Percentiles rank a stretch among this genome's conserved stretches.
Conservation (phyloP, 2,113 vertebrate species). For the Perca schrenkii region DNA sequence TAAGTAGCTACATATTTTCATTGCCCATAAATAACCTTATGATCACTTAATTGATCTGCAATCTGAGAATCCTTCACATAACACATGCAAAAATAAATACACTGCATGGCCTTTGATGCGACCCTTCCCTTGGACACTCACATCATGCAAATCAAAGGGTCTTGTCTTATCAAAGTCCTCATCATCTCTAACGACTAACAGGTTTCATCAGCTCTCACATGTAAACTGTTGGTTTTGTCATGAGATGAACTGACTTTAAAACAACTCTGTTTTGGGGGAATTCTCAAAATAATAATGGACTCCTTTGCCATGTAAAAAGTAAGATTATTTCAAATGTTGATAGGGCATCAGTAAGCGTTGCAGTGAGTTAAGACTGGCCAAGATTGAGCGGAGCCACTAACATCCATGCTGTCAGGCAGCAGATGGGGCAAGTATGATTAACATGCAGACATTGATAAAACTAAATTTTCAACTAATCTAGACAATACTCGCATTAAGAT, state of each 20-base stretch:
- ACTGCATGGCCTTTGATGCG: constrained; percentile 21
- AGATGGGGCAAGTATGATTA: constrained; percentile 7
- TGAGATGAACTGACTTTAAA: constrained; percentile 4
- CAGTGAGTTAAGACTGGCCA: constrained; percentile 30
- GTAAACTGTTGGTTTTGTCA: not conserved
- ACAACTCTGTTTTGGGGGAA: constrained; percentile 19
- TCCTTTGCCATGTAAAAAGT: not conserved
- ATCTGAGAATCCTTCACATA: constrained; percentile 39
- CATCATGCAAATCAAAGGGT: constrained; percentile 29
- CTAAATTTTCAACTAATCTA: constrained; percentile 22
- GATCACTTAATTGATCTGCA: constrained; percentile 35
- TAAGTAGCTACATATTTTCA: constrained; percentile 30
- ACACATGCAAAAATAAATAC: constrained; percentile 56
- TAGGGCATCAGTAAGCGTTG: constrained; percentile 8
- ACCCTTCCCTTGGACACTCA: not conserved
- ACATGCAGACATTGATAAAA: constrained; percentile 30
- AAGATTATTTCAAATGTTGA: not conserved
- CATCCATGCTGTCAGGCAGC: constrained; percentile 19
- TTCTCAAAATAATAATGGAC: not conserved
- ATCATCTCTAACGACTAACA: not conserved
- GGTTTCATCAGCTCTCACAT: constrained; percentile 10
- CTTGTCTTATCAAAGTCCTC: constrained; percentile 29
- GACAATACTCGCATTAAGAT: not conserved
- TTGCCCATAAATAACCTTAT: constrained; percentile 27
- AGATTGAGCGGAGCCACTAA: not conserved